Percentiles rank a stretch among this genome's conserved stretches.
Conservation (phyloP, 2,113 vertebrate genomes). For the Lagenorhynchus albirostris region DNA sequence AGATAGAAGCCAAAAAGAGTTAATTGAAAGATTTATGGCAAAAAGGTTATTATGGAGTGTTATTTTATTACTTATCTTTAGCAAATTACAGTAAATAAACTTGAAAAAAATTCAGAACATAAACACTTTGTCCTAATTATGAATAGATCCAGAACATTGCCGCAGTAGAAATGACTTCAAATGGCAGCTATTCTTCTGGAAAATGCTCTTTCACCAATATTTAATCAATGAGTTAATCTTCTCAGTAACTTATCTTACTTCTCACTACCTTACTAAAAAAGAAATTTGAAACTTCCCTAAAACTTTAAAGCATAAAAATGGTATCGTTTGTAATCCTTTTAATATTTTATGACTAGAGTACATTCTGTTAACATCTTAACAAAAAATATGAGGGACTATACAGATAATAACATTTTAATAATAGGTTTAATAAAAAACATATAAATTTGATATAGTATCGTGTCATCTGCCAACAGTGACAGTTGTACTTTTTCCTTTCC, state of each 20-base stretch:
- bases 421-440: not conserved
- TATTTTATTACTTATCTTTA: slow-evolving; percentile 19
- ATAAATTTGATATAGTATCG: too few species aligned
- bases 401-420: not conserved
- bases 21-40: not conserved
- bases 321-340: not conserved
- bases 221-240: not conserved
- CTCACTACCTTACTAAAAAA: not conserved
- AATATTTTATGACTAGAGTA: not conserved
- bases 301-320: not conserved
- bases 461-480: too few species aligned
- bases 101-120: not conserved
- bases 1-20: not conserved
- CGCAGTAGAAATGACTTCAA: not conserved
- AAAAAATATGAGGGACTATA: not conserved
- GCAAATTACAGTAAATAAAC: slow-evolving; percentile 16
- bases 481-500: too few species aligned
- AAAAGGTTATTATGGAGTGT: not conserved
- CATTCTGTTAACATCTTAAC: not conserved
- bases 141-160: not conserved
- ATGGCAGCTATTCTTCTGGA: not conserved
- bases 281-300: not conserved
- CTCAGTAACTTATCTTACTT: not conserved
- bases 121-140: not conserved
- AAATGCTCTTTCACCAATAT: not conserved